Conservation (phyloP, 2,797 vertebrate genomes). For the Numenius phaeopus region DNA sequence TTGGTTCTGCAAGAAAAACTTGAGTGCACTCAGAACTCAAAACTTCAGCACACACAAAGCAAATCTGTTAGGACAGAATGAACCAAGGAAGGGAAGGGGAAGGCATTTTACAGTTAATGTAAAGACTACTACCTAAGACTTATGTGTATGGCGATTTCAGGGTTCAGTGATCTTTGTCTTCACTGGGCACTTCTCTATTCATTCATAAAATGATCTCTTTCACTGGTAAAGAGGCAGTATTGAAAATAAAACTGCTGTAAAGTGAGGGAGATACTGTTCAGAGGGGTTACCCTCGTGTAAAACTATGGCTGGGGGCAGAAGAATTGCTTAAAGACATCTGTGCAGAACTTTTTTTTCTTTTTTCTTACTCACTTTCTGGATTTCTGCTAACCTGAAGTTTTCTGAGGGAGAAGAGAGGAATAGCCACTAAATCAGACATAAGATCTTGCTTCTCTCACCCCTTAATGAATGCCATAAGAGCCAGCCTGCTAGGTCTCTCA, state of each 20-base stretch:
- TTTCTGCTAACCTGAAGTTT: neutral
- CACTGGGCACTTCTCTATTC: neutral
- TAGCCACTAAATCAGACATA: neutral
- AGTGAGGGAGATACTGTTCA: neutral
- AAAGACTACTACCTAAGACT: neutral
- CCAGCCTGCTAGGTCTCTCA: neutral
- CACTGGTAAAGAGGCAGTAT: neutral
- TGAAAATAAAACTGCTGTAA: neutral
- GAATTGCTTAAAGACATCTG: neutral
- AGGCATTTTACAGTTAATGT: neutral
- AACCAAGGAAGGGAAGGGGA: neutral
- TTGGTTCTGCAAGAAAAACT: neutral
- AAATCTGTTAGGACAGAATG: neutral
- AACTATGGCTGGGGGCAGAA: neutral
- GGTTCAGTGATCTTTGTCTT: neutral
- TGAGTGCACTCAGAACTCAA: neutral
- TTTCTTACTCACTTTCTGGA: neutral
- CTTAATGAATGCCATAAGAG: neutral
- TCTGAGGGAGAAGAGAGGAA: neutral
- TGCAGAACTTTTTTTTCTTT: neutral
- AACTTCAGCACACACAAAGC: neutral
- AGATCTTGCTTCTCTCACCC: neutral
- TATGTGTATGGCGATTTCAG: accelerated
- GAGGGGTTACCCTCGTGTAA: neutral
- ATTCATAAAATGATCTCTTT: neutral